Conservation (phyloP, 2,113 vertebrate genomes). For the Cricetomys ansorgei region DNA sequence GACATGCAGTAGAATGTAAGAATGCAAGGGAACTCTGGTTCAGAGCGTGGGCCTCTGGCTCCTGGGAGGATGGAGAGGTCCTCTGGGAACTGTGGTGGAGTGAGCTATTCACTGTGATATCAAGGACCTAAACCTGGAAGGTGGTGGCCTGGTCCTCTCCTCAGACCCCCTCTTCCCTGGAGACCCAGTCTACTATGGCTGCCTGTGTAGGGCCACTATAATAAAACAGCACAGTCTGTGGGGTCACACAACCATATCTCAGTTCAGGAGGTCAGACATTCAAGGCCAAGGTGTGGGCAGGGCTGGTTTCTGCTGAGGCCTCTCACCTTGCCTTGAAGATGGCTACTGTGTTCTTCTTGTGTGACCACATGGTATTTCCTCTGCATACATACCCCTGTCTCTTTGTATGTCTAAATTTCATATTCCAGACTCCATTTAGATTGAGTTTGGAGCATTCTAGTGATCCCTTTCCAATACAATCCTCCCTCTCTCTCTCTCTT, state of each 20-base stretch:
- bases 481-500: no score
- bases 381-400: neutral
- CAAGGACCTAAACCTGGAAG: neutral
- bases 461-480: neutral
- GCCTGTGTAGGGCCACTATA: neutral
- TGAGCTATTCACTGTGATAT: neutral
- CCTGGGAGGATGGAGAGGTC: neutral
- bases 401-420: neutral
- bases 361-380: neutral
- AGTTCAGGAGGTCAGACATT: neutral
- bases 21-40: neutral
- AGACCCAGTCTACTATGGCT: neutral
- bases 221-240: neutral
- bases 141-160: neutral
- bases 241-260: neutral
- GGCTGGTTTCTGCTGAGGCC: neutral
- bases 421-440: neutral
- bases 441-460: neutral
- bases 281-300: neutral
- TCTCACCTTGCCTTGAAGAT: neutral
- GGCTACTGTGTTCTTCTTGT: neutral
- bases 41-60: neutral
- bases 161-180: neutral
- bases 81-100: neutral
- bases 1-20: conserved; percentile 6